Conservation (phyloP, 2,113 vertebrate genomes). For the Pontoporia blainvillei region DNA sequence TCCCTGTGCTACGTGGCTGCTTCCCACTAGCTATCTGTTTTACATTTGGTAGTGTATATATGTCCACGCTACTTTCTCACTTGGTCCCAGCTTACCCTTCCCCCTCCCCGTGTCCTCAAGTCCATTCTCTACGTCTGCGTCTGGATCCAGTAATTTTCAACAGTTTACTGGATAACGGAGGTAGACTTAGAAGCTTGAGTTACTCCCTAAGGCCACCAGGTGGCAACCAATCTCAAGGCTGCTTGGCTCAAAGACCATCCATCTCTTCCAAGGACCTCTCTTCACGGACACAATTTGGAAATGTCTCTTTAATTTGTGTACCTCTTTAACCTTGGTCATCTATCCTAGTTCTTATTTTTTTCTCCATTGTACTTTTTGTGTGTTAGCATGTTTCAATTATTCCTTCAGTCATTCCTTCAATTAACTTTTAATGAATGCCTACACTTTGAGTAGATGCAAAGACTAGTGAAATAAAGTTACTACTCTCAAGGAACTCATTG, state of each 20-base stretch:
- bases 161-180: neutral
- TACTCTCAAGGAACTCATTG: neutral
- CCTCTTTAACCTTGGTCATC: neutral
- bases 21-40: too few relatives aligned
- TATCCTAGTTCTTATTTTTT: neutral
- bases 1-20: too few relatives aligned
- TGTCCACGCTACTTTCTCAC: too few relatives aligned
- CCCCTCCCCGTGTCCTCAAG: too few relatives aligned
- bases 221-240: neutral
- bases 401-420: slow-evolving; percentile 29
- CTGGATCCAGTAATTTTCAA: neutral
- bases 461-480: neutral
- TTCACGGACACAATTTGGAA: neutral
- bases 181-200: neutral
- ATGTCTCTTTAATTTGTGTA: neutral
- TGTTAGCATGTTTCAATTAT: slow-evolving; percentile 16
- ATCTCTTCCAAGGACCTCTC: neutral
- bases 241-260: neutral
- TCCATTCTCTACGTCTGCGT: too few relatives aligned
- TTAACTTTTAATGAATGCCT: slow-evolving; percentile 15
- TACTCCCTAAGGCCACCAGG: neutral
- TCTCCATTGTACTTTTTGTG: neutral
- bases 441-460: neutral
- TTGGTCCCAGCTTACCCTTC: too few relatives aligned
- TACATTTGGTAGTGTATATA: too few relatives aligned